These are phyloP conservation scores for Polydrusus pterygomalis DNA, from an alignment of 2,888 invertebrate genomes.

Conservation along the genomic window DNA sequence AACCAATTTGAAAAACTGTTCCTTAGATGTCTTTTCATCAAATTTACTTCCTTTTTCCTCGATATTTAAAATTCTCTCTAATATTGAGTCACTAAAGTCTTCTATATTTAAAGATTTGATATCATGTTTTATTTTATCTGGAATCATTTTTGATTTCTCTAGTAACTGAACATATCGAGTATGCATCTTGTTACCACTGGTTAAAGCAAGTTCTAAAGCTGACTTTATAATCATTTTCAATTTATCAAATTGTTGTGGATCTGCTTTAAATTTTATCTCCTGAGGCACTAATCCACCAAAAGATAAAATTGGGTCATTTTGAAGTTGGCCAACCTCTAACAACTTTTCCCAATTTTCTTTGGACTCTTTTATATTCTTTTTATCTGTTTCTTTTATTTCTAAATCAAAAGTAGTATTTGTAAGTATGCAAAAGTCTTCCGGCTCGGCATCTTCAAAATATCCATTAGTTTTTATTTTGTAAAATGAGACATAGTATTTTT, in stretches of 20 bases:
- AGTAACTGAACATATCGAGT: not conserved
- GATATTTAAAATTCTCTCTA: not conserved
- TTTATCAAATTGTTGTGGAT: not conserved
- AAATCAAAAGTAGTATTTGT: conserved; percentile 8
- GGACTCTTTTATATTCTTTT: not conserved
- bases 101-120: not conserved
- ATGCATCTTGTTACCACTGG: not conserved
- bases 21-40: not conserved
- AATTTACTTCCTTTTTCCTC: not conserved
- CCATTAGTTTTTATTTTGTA: conserved; percentile 23
- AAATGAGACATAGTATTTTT: conserved; percentile 47
- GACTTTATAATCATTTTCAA: not conserved
- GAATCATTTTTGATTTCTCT: not conserved
- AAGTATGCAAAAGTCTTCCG: conserved; percentile 31
- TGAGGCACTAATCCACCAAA: not conserved
- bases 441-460: conserved; percentile 1
- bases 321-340: not conserved
- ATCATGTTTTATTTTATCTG: not conserved
- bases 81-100: not conserved
- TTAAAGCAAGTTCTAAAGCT: not conserved
- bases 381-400: conserved; percentile 6
- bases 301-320: not conserved
- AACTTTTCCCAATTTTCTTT: not conserved
- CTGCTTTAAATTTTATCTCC: conserved; percentile 15
- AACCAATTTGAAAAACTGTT: not conserved